Evolutionary conservation across 2,888 invertebrate genomes (phyloP).

Genomic region (Isotomurus palustris): DNA sequence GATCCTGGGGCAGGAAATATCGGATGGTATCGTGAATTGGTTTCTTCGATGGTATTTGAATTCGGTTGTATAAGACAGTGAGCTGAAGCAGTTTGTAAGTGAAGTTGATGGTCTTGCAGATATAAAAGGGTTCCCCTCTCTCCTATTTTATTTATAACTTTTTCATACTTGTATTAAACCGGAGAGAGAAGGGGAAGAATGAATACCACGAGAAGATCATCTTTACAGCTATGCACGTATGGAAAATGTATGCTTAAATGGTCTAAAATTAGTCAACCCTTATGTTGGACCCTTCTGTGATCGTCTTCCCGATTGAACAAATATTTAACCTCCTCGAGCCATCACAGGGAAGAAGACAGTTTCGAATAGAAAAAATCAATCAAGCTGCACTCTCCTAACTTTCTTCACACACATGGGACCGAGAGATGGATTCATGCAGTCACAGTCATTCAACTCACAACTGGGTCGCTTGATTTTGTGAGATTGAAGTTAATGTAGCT

Average conservation of each 20-base stretch:
- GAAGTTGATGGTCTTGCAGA: conserved; percentile 15
- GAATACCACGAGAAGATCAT: not conserved
- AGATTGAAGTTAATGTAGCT: too few relatives aligned
- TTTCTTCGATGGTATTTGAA: not conserved
- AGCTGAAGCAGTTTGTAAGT: not conserved
- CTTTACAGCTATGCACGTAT: not conserved
- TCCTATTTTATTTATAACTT: conserved; percentile 44
- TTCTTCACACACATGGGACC: too few relatives aligned
- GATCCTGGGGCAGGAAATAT: too few relatives aligned
- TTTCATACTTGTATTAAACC: conserved; percentile 38
- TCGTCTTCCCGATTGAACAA: conserved; percentile 39
- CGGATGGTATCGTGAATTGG: not conserved
- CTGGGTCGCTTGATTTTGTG: too few relatives aligned
- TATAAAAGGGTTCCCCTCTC: conserved; percentile 25
- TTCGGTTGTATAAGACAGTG: not conserved
- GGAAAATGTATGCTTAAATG: conserved; percentile 15
- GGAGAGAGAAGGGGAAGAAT: conserved; percentile 17
- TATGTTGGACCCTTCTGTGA: conserved; percentile 38
- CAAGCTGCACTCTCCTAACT: conserved; percentile 27
- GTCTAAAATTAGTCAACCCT: conserved; percentile 42
- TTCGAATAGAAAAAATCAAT: conserved; percentile 19
- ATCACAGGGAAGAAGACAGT: conserved; percentile 20
- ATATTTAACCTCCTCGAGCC: conserved; percentile 39
- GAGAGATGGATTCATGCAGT: too few relatives aligned
- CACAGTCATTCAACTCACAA: conserved; percentile 6